A percentile compares a stretch with the other conserved stretches of the same genome.
These are phyloP conservation scores for Bostrychus sinensis DNA, from an alignment of 2,113 vertebrate species.

Conservation along the genomic window DNA sequence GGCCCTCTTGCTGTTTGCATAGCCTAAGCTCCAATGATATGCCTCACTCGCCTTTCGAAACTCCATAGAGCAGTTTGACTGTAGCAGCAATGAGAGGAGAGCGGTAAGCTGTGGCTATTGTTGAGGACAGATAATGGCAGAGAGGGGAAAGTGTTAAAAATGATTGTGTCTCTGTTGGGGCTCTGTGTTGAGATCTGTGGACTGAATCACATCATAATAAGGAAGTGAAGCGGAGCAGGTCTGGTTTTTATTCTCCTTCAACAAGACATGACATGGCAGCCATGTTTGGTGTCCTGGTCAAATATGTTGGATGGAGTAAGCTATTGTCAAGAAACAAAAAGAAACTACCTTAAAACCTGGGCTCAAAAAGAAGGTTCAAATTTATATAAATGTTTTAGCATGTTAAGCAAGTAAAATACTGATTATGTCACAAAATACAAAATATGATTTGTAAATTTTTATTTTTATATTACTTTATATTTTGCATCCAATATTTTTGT, in stretches of 20 bases:
- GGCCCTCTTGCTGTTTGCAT: conserved; percentile 78
- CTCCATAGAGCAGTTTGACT: conserved; percentile 81
- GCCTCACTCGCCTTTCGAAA: conserved; percentile 81
- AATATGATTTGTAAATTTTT: background rate
- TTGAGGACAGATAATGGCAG: conserved; percentile 71
- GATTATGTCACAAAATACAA: no score
- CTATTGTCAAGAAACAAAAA: conserved; percentile 55
- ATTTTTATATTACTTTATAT: no score
- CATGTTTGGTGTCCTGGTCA: conserved; percentile 70
- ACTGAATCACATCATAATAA: conserved; percentile 85
- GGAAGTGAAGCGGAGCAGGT: conserved; percentile 72
- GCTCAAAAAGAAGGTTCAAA: conserved; percentile 10
- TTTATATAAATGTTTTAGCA: background rate
- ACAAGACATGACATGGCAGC: conserved; percentile 67
- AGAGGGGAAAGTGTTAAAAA: conserved; percentile 78
- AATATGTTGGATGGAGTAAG: conserved; percentile 62
- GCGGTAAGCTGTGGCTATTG: conserved; percentile 76
- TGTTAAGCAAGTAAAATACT: background rate
- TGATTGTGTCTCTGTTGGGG: conserved; percentile 80
- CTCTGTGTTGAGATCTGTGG: conserved; percentile 74
- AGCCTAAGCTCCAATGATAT: conserved; percentile 82
- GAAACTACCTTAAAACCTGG: conserved; percentile 40
- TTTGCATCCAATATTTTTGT: no score
- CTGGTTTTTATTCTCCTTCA: conserved; percentile 67
- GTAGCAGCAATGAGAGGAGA: conserved; percentile 69